Conservation (phyloP, 2,797 vertebrate species). For the Acrocephalus scirpaceus region DNA sequence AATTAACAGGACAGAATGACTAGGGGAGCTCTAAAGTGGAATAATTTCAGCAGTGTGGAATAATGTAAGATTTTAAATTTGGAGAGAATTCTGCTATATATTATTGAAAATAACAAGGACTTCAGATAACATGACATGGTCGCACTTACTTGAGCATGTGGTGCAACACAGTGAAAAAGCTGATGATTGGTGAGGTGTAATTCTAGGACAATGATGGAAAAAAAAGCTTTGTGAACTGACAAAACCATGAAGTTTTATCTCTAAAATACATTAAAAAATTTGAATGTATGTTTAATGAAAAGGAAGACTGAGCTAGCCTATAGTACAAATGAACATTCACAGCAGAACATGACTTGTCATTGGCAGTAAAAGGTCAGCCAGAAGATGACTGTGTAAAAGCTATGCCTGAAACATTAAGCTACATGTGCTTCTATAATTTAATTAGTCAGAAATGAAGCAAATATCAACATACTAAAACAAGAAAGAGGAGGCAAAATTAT, state of each 20-base stretch:
- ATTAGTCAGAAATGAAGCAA: neutral
- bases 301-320: neutral
- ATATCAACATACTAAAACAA: neutral
- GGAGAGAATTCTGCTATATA: neutral
- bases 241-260: neutral
- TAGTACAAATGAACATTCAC: neutral
- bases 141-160: no score
- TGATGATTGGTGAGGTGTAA: rapidly evolving
- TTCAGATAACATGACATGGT: rapidly evolving
- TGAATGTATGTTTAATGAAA: neutral
- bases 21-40: neutral
- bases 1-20: neutral
- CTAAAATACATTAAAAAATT: neutral
- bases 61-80: neutral
- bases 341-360: neutral
- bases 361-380: neutral
- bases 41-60: neutral
- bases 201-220: neutral
- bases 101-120: neutral
- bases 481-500: neutral
- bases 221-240: neutral
- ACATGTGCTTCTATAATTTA: neutral
- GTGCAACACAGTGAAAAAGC: neutral
- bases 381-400: neutral
- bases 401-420: neutral